These are phyloP conservation scores for Centroberyx gerrardi DNA, from an alignment of 2,797 vertebrate species.

Conservation along the genomic window DNA sequence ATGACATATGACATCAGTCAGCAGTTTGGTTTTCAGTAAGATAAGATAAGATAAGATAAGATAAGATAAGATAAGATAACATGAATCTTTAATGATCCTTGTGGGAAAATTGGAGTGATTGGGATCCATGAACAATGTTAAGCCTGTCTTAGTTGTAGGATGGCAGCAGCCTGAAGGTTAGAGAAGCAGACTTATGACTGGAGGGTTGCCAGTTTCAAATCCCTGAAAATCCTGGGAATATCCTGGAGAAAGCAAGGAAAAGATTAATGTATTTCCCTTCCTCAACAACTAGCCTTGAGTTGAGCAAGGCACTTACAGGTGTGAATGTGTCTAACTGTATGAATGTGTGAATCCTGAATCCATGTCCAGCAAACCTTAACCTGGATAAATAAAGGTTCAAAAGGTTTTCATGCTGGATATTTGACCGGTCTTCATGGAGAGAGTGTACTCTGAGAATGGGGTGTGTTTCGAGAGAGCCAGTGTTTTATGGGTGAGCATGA, in stretches of 20 bases:
- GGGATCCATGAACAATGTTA: no score
- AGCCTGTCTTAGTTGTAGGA: no score
- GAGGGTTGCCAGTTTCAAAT: no score
- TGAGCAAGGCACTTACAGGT: not conserved
- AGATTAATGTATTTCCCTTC: not conserved
- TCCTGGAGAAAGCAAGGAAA: no score
- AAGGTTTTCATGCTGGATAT: conserved; percentile 5
- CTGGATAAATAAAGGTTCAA: conserved; percentile 2
- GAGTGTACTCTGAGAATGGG: not conserved
- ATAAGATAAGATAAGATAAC: no score
- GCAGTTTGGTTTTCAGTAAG: no score
- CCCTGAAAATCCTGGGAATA: no score
- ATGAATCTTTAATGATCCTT: no score
- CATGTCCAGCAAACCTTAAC: not conserved
- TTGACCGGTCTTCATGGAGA: not conserved
- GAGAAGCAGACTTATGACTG: no score
- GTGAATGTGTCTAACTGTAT: not conserved
- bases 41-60: no score
- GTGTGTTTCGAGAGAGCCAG: not conserved
- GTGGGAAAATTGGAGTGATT: no score
- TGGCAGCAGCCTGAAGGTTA: no score
- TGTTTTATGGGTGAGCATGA: conserved; percentile 2
- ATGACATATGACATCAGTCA: not conserved
- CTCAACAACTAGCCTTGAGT: not conserved
- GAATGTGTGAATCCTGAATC: not conserved